Evolutionary conservation across 2,797 vertebrate genomes (phyloP), one percentile per base, ranked within the genome.

Genomic region (Darevskia mixta): DNA sequence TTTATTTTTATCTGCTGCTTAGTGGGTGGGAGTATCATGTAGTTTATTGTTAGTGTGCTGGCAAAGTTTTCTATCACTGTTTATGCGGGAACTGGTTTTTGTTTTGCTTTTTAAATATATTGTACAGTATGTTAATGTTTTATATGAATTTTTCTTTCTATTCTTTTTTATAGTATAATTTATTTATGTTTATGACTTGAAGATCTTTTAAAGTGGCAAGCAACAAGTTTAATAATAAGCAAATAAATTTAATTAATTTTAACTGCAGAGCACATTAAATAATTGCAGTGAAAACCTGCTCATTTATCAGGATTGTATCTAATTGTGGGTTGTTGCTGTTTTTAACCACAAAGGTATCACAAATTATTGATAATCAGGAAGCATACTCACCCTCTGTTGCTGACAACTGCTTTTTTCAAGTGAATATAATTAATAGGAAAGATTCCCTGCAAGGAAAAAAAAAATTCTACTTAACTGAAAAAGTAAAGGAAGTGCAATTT

Each of bases 351-450:
- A 32, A 81, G 89, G 10, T 4, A 76, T 9, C 17, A 15, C 3
- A 82, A 1, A 38, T 90, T 83, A 35, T 88, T 82, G 80, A 91
- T 66, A 85, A 93, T 80, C 32, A 88, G 49, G 11, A 86, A 94
- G 85, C 88, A 87, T 91, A 97, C 98, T 98, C 92, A 99, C 99
- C 99, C 99, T 96, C 98, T 98, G 95, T 99, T 99, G 97, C 98
- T 98, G 96, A 99, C 98, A 66, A 98, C 97, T 90, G 98, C 99
- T 96, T 99, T 99, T 97, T 99, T 99, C 97, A 99, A 97, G 96
- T 99, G 98, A 95, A 99, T 97, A 90, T 98, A 99, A 96, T 98
- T 98, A 91, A 97, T 97, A 93, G 99, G 99, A 97, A 99, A 99
- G 95, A 99, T 99, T 61, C 99, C 99, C 99, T 99, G 95, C 82